Conservation (phyloP, 2,113 vertebrate species). For the Oreochromis aureus region DNA sequence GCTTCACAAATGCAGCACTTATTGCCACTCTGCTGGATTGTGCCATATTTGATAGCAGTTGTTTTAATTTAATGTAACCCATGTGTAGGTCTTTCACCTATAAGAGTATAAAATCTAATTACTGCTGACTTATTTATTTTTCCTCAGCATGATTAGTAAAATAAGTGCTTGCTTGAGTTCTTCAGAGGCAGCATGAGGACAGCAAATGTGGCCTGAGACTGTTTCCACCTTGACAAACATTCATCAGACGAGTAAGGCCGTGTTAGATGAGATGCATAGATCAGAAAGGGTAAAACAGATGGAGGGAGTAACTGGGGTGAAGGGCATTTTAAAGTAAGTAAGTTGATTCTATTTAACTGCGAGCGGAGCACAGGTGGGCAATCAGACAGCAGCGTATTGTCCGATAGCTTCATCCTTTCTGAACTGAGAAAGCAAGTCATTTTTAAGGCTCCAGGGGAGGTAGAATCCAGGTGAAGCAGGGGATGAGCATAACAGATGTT, state of each 20-base stretch:
- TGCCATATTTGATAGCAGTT: neutral
- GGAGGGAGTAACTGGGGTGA: neutral
- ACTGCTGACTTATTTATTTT: neutral
- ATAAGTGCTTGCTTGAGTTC: neutral
- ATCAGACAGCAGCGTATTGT: constrained; percentile 54
- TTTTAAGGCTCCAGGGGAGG: constrained; percentile 42
- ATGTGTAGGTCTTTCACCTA: neutral
- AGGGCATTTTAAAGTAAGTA: constrained; percentile 8
- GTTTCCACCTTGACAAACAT: neutral
- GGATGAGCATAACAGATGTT: constrained; percentile 37
- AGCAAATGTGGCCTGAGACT: neutral
- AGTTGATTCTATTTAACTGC: constrained; percentile 9
- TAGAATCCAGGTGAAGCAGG: constrained; percentile 27
- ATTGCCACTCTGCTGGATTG: neutral
- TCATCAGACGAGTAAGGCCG: neutral
- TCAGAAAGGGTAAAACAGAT: neutral
- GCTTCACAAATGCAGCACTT: neutral
- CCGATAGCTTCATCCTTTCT: constrained; percentile 24
- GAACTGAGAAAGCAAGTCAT: constrained; percentile 39
- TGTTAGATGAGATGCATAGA: neutral
- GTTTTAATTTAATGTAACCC: neutral
- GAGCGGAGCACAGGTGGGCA: constrained; percentile 39
- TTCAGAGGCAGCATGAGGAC: neutral
- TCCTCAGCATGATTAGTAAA: neutral
- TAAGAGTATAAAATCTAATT: neutral